Base-by-base conservation (phyloP, 1,140 invertebrate genomes). In the Eubasilissa regina region DNA sequence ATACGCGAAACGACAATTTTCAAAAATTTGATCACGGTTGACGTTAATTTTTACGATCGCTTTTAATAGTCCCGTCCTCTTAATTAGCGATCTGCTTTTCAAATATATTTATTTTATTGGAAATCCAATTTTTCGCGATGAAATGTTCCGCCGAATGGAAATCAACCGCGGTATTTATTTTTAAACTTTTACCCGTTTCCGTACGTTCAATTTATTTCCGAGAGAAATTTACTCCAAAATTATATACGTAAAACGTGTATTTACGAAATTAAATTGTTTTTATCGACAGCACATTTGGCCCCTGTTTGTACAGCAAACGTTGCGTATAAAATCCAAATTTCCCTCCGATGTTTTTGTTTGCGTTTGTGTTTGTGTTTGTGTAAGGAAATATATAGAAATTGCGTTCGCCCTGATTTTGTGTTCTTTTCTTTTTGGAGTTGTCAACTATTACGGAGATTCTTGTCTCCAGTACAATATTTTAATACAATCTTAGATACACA, bases 261-360 rank as follows among this genome's bases (percentile, higher is more conserved):
- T 62, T 62, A 62, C 15, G 15, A 70, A 70, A 70, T 51, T 51
- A 51, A 51, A 51, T 70, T 48, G 45, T 70, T 70, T 70, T 70
- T 70, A 70, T 51, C 10, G 11, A 25, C 10, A 4, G 12, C 17
- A 48, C 48, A 70, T 70, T 70, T 53, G 11, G 45, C 45, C 48
- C 47, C 48, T 70, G 19, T 70, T 70, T 70, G 51, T 21, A 51
- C 7, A 70, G 47, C 19, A 70, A 53, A 70, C 66, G 45, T 53
- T 19, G 17, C 66, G 17, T 70, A 70, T 70, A 19, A 70, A 70
- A 70, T 70, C 66, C 48, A 47, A 70, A 53, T 53, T 70, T 53
- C 66, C 47, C 66, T 25, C 15, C 17, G 19, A 53, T 70, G 15
- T 70, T 70, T 48, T 25, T 70, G 66, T 70, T 53, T 70, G 47